Evolutionary conservation across 2,888 invertebrate genomes (phyloP).

Genomic region (Drepanosiphum platanoidis): DNA sequence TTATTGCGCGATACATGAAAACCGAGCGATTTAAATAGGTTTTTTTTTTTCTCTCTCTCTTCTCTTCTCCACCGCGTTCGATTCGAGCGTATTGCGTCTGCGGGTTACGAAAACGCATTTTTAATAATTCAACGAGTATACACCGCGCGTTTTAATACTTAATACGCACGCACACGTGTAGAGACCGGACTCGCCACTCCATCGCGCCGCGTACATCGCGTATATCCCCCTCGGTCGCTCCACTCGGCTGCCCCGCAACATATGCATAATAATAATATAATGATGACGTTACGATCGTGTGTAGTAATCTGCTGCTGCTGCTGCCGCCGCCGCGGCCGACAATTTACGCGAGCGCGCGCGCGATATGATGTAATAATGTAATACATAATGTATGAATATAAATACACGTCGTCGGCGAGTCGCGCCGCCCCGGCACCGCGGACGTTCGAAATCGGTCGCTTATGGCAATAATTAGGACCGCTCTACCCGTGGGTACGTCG

Average conservation of each 20-base stretch:
- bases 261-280: neutral
- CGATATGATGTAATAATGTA: neutral
- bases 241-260: neutral
- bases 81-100: neutral
- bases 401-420: no score
- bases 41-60: neutral
- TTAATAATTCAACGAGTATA: neutral
- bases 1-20: neutral
- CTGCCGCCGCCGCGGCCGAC: no score
- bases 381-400: no score
- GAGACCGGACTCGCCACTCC: no score
- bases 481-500: neutral
- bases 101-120: neutral
- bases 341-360: no score
- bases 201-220: no score
- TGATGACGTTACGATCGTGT: no score
- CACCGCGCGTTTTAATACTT: neutral
- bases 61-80: neutral
- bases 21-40: neutral
- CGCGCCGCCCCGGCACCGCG: neutral
- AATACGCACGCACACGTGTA: neutral
- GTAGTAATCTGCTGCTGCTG: no score
- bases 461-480: neutral
- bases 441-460: neutral
- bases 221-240: neutral